Conservation (phyloP, 2,113 vertebrate species). For the Rhizomys pruinosus region DNA sequence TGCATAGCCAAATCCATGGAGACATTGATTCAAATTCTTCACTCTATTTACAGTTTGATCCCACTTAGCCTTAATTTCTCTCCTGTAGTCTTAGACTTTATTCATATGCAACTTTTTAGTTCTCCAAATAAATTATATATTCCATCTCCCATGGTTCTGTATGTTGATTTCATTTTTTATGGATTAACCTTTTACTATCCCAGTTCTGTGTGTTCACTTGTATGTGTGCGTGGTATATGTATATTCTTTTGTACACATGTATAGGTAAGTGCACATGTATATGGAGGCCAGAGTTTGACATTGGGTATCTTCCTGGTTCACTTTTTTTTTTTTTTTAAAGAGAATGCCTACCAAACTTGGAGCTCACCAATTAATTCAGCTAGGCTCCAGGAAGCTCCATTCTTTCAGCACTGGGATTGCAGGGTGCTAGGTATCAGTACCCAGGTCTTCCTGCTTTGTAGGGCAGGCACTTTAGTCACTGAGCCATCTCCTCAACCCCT, state of each 20-base stretch:
- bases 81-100: background rate
- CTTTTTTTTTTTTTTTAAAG: no score
- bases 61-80: background rate
- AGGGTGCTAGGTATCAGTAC: background rate
- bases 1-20: background rate
- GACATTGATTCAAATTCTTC: background rate
- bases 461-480: background rate
- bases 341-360: background rate
- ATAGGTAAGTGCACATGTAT: no score
- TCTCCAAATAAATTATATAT: background rate
- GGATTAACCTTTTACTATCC: background rate
- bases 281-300: no score
- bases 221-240: background rate
- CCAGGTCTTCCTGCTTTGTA: background rate
- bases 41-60: background rate
- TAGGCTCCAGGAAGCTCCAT: no score
- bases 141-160: background rate
- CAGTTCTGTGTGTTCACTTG: background rate
- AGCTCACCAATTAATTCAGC: no score
- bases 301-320: background rate
- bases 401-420: background rate
- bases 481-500: background rate
- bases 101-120: background rate
- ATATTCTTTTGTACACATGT: background rate
- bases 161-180: constrained; percentile 15